phyloP scores from a whole-genome alignment of 2,113 vertebrate species.

The Nibea albiflora region DNA sequence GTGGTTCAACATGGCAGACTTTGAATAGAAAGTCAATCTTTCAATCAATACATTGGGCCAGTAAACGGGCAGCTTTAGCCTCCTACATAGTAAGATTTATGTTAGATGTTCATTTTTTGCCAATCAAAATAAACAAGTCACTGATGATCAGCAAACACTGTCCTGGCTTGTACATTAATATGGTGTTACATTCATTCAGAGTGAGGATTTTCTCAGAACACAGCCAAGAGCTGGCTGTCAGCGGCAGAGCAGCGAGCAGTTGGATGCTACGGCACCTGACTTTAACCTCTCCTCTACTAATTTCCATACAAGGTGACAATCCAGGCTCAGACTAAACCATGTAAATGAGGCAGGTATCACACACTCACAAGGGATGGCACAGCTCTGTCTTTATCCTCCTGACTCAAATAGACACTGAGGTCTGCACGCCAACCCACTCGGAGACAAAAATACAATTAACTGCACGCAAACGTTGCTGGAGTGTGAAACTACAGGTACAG shows the following conservation, averaged over 20 bases:
- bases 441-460: conserved; percentile 46
- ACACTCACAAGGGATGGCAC: conserved; percentile 30
- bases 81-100: too few species aligned
- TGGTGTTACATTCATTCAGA: neutral
- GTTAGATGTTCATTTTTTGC: neutral
- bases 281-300: conserved; percentile 1
- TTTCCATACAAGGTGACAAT: conserved; percentile 36
- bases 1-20: too few species aligned
- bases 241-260: neutral
- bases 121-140: neutral
- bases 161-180: neutral
- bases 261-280: neutral
- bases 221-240: neutral
- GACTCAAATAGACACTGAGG: conserved; percentile 18
- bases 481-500: conserved; percentile 47
- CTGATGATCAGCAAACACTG: neutral
- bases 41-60: too few species aligned
- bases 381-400: conserved; percentile 27
- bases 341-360: conserved; percentile 46
- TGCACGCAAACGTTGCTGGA: conserved; percentile 28
- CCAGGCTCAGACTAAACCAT: conserved; percentile 13
- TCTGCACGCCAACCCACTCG: conserved; percentile 5
- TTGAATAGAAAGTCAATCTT: too few species aligned
- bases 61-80: too few species aligned
- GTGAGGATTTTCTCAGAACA: neutral